phyloP scores from a whole-genome alignment of 1,140 invertebrate species.

The Zeugodacus cucurbitae region DNA sequence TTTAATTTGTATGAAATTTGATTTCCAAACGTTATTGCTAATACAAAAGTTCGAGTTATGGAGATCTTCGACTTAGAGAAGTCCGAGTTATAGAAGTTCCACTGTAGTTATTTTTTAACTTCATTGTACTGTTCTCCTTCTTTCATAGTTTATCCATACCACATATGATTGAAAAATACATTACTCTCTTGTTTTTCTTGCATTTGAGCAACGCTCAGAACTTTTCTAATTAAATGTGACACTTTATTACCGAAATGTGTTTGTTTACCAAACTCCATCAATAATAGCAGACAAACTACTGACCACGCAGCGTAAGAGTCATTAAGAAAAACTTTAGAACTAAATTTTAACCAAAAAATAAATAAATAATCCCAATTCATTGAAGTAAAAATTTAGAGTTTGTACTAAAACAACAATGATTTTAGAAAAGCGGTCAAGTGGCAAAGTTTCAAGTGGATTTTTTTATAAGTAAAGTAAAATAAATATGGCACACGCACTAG shows the following conservation, averaged over 20 bases:
- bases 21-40: too few species aligned
- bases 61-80: too few species aligned
- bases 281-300: not conserved
- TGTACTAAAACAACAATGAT: not conserved
- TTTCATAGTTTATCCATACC: too few species aligned
- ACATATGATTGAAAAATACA: not conserved
- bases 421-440: constrained; percentile 8
- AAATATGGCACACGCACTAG: too few species aligned
- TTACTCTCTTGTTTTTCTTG: not conserved
- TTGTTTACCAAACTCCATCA: not conserved
- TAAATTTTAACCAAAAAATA: not conserved
- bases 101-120: too few species aligned
- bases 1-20: too few species aligned
- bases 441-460: not conserved
- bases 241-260: not conserved
- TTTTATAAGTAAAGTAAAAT: not conserved
- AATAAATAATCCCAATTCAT: not conserved
- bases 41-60: too few species aligned
- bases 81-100: too few species aligned
- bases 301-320: not conserved
- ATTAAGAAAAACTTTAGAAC: not conserved
- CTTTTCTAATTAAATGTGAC: not conserved
- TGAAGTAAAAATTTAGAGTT: not conserved
- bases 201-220: not conserved
- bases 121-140: not conserved